Evolutionary conservation across 2,113 vertebrate species (phyloP), one percentile per base, ranked within the genome.

Genomic region (Bombycilla garrulus): DNA sequence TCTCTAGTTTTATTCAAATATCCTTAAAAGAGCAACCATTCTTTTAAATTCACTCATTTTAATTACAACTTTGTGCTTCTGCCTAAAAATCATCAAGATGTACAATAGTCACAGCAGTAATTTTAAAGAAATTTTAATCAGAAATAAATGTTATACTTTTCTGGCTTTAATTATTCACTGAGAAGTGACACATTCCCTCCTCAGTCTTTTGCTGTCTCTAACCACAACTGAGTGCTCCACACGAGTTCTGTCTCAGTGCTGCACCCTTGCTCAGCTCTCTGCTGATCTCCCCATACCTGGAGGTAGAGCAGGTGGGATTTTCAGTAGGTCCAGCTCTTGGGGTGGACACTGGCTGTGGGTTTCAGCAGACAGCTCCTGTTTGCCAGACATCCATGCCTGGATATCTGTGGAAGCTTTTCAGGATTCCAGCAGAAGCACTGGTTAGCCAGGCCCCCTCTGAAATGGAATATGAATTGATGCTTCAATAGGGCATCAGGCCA

Each of bases 401-500:
- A 15, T 45, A 67, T 67, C 72, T 69, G 53, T 45, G 58, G 94
- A 86, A 92, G 56, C 58, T 85, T 61, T 66, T 88, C 77, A 87
- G 90, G 54, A 65, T 81, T 85, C 79, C 67, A 72, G 73, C 66
- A 90, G 80, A 78, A 82, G 53, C 31, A 8, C 67, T 93, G 58
- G 65, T 56, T 92, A 88, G 90, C 69, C 86, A 90, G 90, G 74
- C 79, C 92, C 47, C 71, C 76, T 81, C 71, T 88, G 67, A 79
- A 90, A 83, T 5, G 19, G 86, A 81, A 83, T 56, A 87, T 71
- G 92, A 96, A 91, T 45, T 66, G 81, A 57, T 95, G 90, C 73
- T 94, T 92, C 86, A 92, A 47, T 31, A 96, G 53, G 92, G 95
- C 96, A 92, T 78, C 9, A 6, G 74, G 86, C 85, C 92, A 96